A percentile compares a stretch with the other conserved stretches of the same genome.
phyloP scores from a whole-genome alignment of 2,113 vertebrate species.

The Mesitornis unicolor region DNA sequence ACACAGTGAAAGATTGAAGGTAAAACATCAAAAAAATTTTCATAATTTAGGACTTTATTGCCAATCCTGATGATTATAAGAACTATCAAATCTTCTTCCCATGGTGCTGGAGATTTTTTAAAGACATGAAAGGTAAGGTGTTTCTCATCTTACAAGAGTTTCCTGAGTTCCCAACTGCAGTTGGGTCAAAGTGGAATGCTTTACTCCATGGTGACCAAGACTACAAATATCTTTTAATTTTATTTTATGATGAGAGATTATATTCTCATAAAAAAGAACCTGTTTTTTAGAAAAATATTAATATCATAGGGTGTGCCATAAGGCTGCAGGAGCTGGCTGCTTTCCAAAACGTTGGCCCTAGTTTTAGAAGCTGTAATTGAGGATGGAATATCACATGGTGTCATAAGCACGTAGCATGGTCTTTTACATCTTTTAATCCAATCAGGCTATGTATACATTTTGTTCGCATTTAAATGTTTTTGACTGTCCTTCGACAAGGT shows the following conservation, averaged over 20 bases:
- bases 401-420: not conserved
- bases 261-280: not conserved
- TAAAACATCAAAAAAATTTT: not conserved
- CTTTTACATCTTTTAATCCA: constrained; percentile 1
- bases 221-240: not conserved
- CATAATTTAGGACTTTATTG: not conserved
- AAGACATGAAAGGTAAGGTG: not conserved
- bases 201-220: not conserved
- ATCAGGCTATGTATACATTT: not conserved
- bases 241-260: not conserved
- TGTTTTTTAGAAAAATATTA: not conserved
- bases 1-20: not conserved
- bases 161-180: not conserved
- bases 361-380: not conserved
- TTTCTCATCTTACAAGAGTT: not conserved
- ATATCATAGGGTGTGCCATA: not conserved
- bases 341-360: not conserved
- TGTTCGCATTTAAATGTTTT: not conserved
- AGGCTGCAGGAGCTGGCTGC: not conserved
- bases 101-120: not conserved
- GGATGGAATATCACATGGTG: not conserved
- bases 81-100: not conserved
- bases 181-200: not conserved
- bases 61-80: not conserved
- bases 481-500: not conserved